phyloP scores from a whole-genome alignment of 2,888 invertebrate species.

The Tinea pellionella region DNA sequence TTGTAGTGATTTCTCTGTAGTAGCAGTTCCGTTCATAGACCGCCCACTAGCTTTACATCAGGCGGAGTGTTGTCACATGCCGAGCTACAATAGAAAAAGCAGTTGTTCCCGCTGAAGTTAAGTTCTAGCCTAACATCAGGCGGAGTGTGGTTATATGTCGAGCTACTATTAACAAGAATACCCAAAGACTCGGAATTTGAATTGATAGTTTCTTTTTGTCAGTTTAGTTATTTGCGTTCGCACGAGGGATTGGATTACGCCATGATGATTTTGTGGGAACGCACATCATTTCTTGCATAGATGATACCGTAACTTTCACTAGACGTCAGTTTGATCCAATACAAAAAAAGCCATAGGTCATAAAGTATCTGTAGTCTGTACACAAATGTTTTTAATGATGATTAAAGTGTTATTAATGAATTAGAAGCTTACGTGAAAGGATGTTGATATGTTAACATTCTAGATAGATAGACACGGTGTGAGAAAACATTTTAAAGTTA shows the following conservation, averaged over 20 bases:
- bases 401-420: neutral
- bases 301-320: neutral
- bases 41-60: no score
- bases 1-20: no score
- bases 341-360: conserved; percentile 5
- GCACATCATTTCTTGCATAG: neutral
- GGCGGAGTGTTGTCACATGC: no score
- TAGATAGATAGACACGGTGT: neutral
- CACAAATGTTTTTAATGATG: neutral
- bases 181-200: no score
- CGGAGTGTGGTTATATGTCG: no score
- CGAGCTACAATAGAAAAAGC: no score
- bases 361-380: neutral
- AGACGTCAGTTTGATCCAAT: neutral
- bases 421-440: no score
- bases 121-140: no score
- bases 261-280: neutral
- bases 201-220: neutral
- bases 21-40: no score
- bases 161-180: no score
- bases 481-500: neutral
- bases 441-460: neutral
- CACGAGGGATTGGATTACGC: neutral
- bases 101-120: no score
- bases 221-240: neutral